Conservation (phyloP, 2,113 vertebrate species). For the Gobius niger region DNA sequence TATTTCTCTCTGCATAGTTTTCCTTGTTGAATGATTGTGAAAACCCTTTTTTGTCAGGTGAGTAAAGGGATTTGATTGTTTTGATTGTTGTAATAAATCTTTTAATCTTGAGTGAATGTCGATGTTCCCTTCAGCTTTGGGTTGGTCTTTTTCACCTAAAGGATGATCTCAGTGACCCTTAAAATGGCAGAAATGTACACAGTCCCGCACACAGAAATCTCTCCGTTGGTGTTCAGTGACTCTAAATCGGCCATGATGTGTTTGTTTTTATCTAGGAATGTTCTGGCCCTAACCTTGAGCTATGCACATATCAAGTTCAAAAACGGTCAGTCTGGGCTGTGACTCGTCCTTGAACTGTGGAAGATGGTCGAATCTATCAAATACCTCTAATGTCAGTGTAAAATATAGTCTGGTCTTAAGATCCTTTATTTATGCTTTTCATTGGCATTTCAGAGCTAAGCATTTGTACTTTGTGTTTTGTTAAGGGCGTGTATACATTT, state of each 20-base stretch:
- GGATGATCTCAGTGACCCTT: background rate
- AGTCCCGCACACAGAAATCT: background rate
- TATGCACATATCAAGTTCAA: constrained; percentile 1
- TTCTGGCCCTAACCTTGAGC: background rate
- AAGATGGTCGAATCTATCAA: background rate
- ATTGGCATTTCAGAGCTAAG: too few species aligned
- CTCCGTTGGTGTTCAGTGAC: too few species aligned
- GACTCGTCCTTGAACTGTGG: background rate
- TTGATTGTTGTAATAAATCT: too few species aligned
- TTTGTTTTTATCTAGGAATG: background rate
- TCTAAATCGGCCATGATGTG: background rate
- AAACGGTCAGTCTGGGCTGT: background rate
- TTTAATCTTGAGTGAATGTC: too few species aligned
- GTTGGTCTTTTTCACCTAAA: background rate
- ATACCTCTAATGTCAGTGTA: background rate
- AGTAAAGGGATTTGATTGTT: too few species aligned
- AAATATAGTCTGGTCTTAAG: background rate
- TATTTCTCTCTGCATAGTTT: too few species aligned
- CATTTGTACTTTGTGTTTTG: too few species aligned
- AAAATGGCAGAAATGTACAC: background rate
- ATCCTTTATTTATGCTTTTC: too few species aligned
- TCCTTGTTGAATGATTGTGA: too few species aligned
- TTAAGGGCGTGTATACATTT: too few species aligned
- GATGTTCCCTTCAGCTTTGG: too few species aligned
- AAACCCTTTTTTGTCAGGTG: too few species aligned